phyloP scores from a whole-genome alignment of 92 coral and sea anemone species.

The Actinernus sp. region DNA sequence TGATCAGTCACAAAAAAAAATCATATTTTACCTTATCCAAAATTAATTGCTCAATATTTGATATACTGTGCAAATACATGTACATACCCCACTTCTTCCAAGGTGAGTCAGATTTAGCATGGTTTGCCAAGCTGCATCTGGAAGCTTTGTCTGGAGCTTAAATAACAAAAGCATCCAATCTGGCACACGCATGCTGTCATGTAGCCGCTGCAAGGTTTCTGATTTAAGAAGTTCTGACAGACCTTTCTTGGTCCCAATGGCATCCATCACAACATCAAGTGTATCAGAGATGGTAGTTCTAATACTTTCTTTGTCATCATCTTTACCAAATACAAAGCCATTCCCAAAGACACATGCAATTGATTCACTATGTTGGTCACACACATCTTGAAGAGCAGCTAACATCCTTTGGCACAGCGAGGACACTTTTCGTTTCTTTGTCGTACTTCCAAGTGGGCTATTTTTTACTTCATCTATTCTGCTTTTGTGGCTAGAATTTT shows the following conservation, averaged over 20 bases:
- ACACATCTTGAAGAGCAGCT: slow-evolving; percentile 2
- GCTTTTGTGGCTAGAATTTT: background rate
- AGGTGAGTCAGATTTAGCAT: too few relatives aligned
- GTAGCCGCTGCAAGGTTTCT: slow-evolving; percentile 11
- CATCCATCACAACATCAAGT: slow-evolving; percentile 39
- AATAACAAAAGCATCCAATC: slow-evolving; percentile 65
- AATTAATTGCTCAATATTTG: slow-evolving; percentile 49
- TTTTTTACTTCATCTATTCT: background rate
- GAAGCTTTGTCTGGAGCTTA: slow-evolving; percentile 46
- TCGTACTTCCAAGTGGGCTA: slow-evolving; percentile 16
- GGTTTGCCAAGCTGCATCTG: slow-evolving; percentile 55
- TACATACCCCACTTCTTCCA: too few relatives aligned
- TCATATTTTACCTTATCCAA: too few relatives aligned
- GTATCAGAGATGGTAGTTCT: slow-evolving; percentile 22
- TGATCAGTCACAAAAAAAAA: too few relatives aligned
- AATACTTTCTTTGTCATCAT: slow-evolving; percentile 19
- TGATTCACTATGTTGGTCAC: slow-evolving; percentile 21
- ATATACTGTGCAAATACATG: slow-evolving; percentile 1
- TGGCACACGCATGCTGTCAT: slow-evolving; percentile 52
- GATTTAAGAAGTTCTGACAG: slow-evolving; percentile 37
- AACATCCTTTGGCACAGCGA: slow-evolving; percentile 6
- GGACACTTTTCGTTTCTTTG: slow-evolving; percentile 13
- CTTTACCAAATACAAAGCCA: slow-evolving; percentile 13
- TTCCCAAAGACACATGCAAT: slow-evolving; percentile 40
- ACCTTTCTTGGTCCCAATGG: slow-evolving; percentile 42